Conservation (phyloP, 2,113 vertebrate species). For the Ceyx cyanopectus region DNA sequence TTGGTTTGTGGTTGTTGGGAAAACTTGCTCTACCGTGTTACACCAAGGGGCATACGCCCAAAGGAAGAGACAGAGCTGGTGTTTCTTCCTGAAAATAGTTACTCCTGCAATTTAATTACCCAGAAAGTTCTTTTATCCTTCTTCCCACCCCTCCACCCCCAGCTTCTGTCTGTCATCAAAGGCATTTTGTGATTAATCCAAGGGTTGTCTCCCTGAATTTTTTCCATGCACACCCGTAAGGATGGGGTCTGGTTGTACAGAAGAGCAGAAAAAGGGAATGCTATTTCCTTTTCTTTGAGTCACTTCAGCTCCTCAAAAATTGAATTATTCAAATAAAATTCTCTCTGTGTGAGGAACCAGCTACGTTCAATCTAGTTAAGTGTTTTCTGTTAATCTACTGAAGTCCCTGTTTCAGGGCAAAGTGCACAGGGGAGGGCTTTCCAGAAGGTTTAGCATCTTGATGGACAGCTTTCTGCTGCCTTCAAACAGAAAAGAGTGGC, state of each 20-base stretch:
- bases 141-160: neutral
- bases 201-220: constrained; percentile 15
- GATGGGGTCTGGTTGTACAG: neutral
- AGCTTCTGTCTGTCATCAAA: constrained; percentile 48
- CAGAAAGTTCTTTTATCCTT: constrained; percentile 30
- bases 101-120: neutral
- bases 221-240: neutral
- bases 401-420: constrained; percentile 10
- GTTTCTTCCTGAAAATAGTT: constrained; percentile 19
- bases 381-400: constrained; percentile 33
- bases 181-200: neutral
- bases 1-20: neutral
- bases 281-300: neutral
- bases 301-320: neutral
- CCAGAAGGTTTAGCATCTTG: constrained; percentile 69
- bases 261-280: neutral
- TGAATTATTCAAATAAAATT: constrained; percentile 19
- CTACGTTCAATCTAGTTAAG: constrained; percentile 50
- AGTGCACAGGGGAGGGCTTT: constrained; percentile 40
- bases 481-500: constrained; percentile 47
- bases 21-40: constrained; percentile 1
- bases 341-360: constrained; percentile 11
- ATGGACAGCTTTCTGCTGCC: constrained; percentile 64
- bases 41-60: neutral
- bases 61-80: neutral